Percentiles rank a stretch among this genome's conserved stretches.
These are phyloP conservation scores for Agonum fuliginosum DNA, from an alignment of 2,888 invertebrate genomes.

Conservation along the genomic window DNA sequence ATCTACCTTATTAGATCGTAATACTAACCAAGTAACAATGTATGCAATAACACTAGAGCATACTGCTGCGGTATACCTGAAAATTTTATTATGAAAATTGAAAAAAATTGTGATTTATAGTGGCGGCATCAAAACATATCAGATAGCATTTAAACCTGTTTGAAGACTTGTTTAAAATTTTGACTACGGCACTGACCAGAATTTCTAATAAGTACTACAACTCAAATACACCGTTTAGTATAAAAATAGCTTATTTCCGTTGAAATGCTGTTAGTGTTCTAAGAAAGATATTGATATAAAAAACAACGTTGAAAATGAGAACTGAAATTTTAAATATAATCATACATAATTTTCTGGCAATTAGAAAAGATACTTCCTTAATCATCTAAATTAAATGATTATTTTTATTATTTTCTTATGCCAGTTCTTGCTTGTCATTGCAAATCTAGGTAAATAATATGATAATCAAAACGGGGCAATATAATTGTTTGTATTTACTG, in stretches of 20 bases:
- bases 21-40: conserved; percentile 85
- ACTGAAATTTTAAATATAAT: no score
- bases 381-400: no score
- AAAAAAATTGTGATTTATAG: conserved; percentile 5
- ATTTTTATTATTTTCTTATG: no score
- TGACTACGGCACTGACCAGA: conserved; percentile 29
- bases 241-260: conserved; percentile 26
- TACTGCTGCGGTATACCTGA: conserved; percentile 92
- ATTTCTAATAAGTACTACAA: conserved; percentile 9
- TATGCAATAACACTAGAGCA: conserved; percentile 90
- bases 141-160: conserved; percentile 4
- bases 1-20: conserved; percentile 73
- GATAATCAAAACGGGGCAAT: no score
- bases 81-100: conserved; percentile 68
- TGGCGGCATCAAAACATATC: background rate
- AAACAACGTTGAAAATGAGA: background rate
- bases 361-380: no score
- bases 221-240: conserved; percentile 10
- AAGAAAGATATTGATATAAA: background rate
- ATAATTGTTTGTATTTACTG: no score
- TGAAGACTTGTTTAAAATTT: conserved; percentile 2
- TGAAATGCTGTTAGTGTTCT: background rate
- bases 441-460: no score
- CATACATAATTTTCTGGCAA: no score
- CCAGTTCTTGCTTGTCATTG: no score